Evolutionary conservation across 1,140 invertebrate genomes (phyloP).

Genomic region (Apis laboriosa): DNA sequence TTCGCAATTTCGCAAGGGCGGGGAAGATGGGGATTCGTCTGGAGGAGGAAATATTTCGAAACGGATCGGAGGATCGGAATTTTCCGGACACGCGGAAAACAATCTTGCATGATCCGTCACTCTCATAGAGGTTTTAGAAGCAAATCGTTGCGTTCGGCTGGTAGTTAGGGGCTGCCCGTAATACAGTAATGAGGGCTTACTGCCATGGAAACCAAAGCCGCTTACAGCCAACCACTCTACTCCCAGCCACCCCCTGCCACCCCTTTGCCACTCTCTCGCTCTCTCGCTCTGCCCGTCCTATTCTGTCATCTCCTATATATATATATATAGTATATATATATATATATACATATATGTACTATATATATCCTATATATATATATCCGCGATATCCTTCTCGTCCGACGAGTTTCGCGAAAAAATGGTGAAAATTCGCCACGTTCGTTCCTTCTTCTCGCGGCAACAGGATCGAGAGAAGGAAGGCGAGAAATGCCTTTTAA

Average conservation of each 20-base stretch:
- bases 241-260: conserved; percentile 55
- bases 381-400: conserved; percentile 74
- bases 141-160: conserved; percentile 77
- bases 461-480: neutral
- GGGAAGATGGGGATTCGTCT: neutral
- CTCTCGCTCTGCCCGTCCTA: conserved; percentile 23
- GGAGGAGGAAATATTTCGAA: conserved; percentile 40
- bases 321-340: no score
- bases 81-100: conserved; percentile 57
- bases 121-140: conserved; percentile 67
- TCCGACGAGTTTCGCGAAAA: conserved; percentile 69
- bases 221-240: conserved; percentile 80
- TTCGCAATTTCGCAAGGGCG: neutral
- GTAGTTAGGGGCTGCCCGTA: conserved; percentile 80
- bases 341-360: no score
- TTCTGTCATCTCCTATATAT: conserved; percentile 57
- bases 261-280: conserved; percentile 42
- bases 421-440: conserved; percentile 61
- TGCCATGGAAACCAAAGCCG: conserved; percentile 82
- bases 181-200: conserved; percentile 82
- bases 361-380: neutral
- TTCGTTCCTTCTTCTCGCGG: conserved; percentile 12
- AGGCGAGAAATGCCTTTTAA: no score
- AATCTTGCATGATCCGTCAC: conserved; percentile 60
- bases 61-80: conserved; percentile 53